Conservation (phyloP, 2,888 invertebrate genomes). For the Andrena marginata region DNA sequence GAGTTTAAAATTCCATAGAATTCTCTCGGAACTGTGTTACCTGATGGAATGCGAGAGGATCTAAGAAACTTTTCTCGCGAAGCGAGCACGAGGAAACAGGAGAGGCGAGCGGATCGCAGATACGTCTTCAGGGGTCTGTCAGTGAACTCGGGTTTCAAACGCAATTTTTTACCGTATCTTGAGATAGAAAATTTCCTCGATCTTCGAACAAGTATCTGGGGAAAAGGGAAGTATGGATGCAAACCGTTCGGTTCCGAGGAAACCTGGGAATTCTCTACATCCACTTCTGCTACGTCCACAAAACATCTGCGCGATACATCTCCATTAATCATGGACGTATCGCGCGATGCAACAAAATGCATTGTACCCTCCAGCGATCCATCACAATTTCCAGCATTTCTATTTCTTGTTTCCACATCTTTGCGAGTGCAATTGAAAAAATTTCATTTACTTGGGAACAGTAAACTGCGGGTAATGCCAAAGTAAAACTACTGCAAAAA, state of each 20-base stretch:
- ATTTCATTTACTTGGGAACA: background rate
- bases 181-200: background rate
- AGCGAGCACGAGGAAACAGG: constrained; percentile 8
- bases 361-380: constrained; percentile 11
- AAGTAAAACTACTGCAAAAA: too few species aligned
- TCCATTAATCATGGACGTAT: constrained; percentile 27
- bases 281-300: background rate
- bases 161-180: constrained; percentile 13
- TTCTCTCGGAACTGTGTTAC: constrained; percentile 2
- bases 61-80: constrained; percentile 23
- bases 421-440: background rate
- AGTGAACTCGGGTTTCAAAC: constrained; percentile 17
- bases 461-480: background rate
- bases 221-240: background rate
- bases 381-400: constrained; percentile 27
- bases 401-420: background rate
- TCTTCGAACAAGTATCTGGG: background rate
- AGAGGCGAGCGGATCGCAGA: constrained; percentile 6
- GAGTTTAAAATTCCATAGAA: constrained; percentile 21
- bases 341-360: background rate
- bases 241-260: background rate
- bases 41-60: background rate
- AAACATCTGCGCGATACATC: constrained; percentile 1
- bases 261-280: background rate
- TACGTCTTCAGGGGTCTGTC: constrained; percentile 8